Evolutionary conservation across 2,888 invertebrate species (phyloP).

Genomic region (Pelosia muscerda): DNA sequence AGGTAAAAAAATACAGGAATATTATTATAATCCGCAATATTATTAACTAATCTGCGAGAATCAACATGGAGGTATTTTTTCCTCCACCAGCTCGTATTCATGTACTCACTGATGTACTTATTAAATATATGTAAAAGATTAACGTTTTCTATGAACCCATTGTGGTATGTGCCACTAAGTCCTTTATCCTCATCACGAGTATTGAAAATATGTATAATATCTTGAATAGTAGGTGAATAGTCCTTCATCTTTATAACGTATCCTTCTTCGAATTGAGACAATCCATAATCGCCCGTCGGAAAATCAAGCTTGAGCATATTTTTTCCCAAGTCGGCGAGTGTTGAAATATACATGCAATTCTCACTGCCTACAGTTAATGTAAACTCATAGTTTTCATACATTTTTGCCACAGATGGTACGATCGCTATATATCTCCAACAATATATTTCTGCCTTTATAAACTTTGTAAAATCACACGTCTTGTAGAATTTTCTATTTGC

Average conservation of each 20-base stretch:
- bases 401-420: background rate
- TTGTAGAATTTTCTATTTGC: no score
- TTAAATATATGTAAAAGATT: background rate
- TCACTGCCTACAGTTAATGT: background rate
- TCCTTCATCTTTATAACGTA: background rate
- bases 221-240: background rate
- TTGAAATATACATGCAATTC: background rate
- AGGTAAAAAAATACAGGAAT: background rate
- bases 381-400: background rate
- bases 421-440: background rate
- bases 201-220: background rate
- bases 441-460: background rate
- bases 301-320: constrained; percentile 3
- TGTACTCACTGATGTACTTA: background rate
- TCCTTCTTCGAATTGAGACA: background rate
- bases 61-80: background rate
- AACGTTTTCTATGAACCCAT: background rate
- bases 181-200: background rate
- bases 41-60: background rate
- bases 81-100: no score
- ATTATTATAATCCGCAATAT: background rate
- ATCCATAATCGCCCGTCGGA: background rate
- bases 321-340: background rate
- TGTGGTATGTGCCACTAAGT: background rate
- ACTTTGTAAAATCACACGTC: background rate